Evolutionary conservation across 2,888 invertebrate genomes (phyloP).

Genomic region (Coremacera marginata): DNA sequence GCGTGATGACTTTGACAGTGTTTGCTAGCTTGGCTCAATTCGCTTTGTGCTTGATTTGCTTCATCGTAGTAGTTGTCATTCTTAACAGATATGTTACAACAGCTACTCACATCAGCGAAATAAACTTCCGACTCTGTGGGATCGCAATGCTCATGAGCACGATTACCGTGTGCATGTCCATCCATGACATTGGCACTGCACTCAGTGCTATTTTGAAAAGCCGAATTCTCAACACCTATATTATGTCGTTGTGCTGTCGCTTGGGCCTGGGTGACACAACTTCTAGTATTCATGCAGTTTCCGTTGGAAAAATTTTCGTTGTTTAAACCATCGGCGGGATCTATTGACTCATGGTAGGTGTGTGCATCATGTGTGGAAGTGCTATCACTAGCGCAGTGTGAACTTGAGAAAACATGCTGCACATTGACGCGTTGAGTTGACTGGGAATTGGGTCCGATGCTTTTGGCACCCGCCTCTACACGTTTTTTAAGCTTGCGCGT

Average conservation of each 20-base stretch:
- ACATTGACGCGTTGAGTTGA: conserved; percentile 68
- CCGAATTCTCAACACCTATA: conserved; percentile 83
- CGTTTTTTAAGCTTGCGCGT: conserved; percentile 73
- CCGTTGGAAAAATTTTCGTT: conserved; percentile 53
- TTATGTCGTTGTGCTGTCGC: conserved; percentile 48
- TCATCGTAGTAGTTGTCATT: conserved; percentile 69
- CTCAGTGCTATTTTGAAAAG: conserved; percentile 79
- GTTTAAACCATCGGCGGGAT: conserved; percentile 50
- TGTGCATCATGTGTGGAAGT: conserved; percentile 49
- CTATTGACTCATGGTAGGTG: conserved; percentile 64
- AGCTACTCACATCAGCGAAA: conserved; percentile 88
- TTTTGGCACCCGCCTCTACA: conserved; percentile 69
- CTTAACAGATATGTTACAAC: conserved; percentile 81
- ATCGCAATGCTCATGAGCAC: conserved; percentile 66
- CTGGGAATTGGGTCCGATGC: conserved; percentile 63
- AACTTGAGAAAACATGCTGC: conserved; percentile 67
- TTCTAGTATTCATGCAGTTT: conserved; percentile 39
- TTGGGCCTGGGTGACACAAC: conserved; percentile 27
- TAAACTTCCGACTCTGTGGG: conserved; percentile 86
- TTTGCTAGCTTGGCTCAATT: neutral
- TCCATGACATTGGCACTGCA: conserved; percentile 25
- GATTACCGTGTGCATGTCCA: conserved; percentile 44
- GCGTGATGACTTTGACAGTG: neutral
- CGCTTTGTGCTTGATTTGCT: conserved; percentile 49
- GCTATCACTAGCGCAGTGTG: conserved; percentile 40